Conservation (phyloP, 1,140 invertebrate genomes). For the Ceratitis capitata region DNA sequence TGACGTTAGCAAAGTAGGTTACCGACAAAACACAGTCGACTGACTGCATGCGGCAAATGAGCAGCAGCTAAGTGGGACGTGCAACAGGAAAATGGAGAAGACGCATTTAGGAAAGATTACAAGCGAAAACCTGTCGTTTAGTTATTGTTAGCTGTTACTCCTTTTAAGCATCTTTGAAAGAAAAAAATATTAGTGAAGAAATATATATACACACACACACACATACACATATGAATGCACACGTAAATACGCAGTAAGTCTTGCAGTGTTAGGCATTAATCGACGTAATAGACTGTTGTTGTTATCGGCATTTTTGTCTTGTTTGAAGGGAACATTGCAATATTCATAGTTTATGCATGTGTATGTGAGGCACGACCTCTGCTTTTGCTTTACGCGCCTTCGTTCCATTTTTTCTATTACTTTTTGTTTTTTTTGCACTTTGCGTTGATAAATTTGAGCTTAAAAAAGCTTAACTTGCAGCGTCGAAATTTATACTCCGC, state of each 20-base stretch:
- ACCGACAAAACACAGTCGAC: not conserved
- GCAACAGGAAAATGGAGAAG: not conserved
- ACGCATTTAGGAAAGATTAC: not conserved
- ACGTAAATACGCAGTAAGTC: not conserved
- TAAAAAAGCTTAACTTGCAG: not conserved
- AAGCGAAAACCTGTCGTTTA: not conserved
- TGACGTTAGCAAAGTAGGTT: conserved; percentile 17
- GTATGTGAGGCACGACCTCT: too few relatives aligned
- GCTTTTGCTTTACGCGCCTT: not conserved
- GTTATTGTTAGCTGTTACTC: not conserved
- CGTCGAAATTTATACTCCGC: not conserved
- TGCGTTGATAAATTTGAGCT: not conserved
- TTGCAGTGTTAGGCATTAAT: not conserved
- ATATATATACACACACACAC: not conserved
- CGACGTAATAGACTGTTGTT: not conserved
- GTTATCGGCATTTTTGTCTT: not conserved
- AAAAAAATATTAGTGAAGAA: not conserved
- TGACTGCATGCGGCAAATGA: not conserved
- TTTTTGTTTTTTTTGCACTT: not conserved
- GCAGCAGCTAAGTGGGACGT: too few relatives aligned
- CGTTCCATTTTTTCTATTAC: too few relatives aligned
- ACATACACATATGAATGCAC: not conserved
- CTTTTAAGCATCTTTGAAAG: not conserved
- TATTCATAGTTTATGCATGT: not conserved
- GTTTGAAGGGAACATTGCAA: not conserved